phyloP scores from a whole-genome alignment of 2,888 invertebrate genomes.

The Lordiphosa andalusiaca region DNA sequence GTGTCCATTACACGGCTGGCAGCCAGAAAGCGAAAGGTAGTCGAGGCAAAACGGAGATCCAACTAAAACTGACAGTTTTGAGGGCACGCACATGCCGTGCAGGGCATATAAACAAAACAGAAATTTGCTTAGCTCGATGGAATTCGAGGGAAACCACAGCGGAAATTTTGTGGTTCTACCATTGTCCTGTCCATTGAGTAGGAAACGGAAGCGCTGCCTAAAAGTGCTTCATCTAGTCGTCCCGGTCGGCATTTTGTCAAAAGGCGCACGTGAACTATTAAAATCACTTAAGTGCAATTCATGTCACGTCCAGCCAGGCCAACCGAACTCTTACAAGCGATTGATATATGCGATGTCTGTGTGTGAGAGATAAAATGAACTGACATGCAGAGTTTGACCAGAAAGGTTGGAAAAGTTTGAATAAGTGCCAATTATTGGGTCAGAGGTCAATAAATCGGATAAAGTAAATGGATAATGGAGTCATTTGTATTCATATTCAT shows the following conservation, averaged over 20 bases:
- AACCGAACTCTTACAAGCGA: slow-evolving; percentile 61
- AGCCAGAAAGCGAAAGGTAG: slow-evolving; percentile 51
- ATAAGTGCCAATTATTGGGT: background rate
- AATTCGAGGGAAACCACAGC: background rate
- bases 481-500: too few relatives aligned
- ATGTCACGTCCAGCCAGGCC: slow-evolving; percentile 68
- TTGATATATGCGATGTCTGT: slow-evolving; percentile 58
- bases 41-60: background rate
- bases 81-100: slow-evolving; percentile 17
- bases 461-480: too few relatives aligned
- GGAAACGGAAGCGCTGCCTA: slow-evolving; percentile 21
- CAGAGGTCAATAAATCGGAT: too few relatives aligned
- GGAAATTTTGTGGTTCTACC: slow-evolving; percentile 12
- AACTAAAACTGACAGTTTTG: slow-evolving; percentile 12
- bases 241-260: slow-evolving; percentile 66
- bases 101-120: slow-evolving; percentile 51
- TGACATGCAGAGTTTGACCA: slow-evolving; percentile 32
- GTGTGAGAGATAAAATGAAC: slow-evolving; percentile 49
- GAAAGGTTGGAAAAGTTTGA: slow-evolving; percentile 39
- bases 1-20: slow-evolving; percentile 72
- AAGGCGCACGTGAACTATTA: slow-evolving; percentile 78
- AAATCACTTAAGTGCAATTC: slow-evolving; percentile 78
- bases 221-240: slow-evolving; percentile 9
- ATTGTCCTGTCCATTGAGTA: slow-evolving; percentile 4
- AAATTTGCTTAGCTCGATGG: slow-evolving; percentile 51